Evolutionary conservation across 2,888 invertebrate genomes (phyloP).

Genomic region (Julus scandinavius): DNA sequence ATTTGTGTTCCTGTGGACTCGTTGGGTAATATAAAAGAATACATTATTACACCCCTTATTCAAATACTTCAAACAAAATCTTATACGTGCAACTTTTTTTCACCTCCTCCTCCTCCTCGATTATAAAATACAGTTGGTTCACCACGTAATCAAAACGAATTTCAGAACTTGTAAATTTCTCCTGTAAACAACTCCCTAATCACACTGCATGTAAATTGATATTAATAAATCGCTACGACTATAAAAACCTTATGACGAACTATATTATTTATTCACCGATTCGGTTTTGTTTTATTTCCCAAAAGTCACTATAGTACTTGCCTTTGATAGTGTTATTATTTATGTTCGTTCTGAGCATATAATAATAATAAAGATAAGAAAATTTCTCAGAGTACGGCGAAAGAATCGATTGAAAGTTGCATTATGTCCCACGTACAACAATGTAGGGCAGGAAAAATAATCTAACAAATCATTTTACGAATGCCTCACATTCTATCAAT

Average conservation of each 20-base stretch:
- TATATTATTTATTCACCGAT: conserved; percentile 30
- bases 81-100: no score
- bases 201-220: conserved; percentile 2
- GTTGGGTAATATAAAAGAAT: background rate
- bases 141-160: conserved; percentile 11
- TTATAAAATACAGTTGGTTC: background rate
- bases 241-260: conserved; percentile 12
- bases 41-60: background rate
- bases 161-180: conserved; percentile 6
- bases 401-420: conserved; percentile 29
- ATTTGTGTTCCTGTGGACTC: background rate
- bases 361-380: conserved; percentile 31
- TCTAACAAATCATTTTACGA: conserved; percentile 21
- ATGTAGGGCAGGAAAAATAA: conserved; percentile 17
- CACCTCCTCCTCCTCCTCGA: background rate
- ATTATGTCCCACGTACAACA: background rate
- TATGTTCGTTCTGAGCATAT: conserved; percentile 12
- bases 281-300: background rate
- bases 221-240: background rate
- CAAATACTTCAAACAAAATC: background rate
- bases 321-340: conserved; percentile 29
- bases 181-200: conserved; percentile 20
- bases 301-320: background rate
- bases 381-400: conserved; percentile 12
- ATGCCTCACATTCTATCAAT: conserved; percentile 29